phyloP scores from a whole-genome alignment of 1,140 invertebrate genomes.

The Chrysopa pallens region DNA sequence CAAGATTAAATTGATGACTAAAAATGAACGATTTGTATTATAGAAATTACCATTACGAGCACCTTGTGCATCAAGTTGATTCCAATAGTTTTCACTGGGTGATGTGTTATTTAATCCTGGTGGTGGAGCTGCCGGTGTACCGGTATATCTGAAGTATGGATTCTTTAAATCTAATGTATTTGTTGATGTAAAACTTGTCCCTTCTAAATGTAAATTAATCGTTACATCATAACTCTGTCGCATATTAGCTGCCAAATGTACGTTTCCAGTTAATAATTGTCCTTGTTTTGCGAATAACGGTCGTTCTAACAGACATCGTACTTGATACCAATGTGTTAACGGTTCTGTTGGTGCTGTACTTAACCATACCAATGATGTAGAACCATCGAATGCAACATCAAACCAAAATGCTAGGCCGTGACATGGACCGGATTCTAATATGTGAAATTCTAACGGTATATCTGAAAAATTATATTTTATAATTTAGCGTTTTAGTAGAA shows the following conservation, averaged over 20 bases:
- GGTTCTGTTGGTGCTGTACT: conserved; percentile 97
- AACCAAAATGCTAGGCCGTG: conserved; percentile 99
- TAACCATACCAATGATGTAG: conserved; percentile 81
- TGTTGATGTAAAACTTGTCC: conserved; percentile 59
- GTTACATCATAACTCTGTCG: conserved; percentile 99
- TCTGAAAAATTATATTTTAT: conserved; percentile 27
- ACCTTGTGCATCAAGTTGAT: conserved; percentile 59
- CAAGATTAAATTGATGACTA: too few relatives aligned
- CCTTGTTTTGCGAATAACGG: conserved; percentile 92
- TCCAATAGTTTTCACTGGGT: conserved; percentile 84
- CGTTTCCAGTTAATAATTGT: conserved; percentile 73
- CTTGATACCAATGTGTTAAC: conserved; percentile 99
- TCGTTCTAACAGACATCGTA: conserved; percentile 83
- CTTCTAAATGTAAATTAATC: conserved; percentile 82
- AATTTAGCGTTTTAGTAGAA: background rate
- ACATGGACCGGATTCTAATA: conserved; percentile 83
- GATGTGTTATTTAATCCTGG: conserved; percentile 77
- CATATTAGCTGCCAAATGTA: conserved; percentile 83
- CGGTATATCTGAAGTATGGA: conserved; percentile 91
- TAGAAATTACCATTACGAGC: conserved; percentile 31
- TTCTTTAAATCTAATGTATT: conserved; percentile 97
- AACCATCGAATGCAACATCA: conserved; percentile 95
- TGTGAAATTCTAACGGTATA: conserved; percentile 86
- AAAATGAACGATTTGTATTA: conserved; percentile 1
- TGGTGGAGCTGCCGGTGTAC: conserved; percentile 69